Evolutionary conservation across 2,888 invertebrate species (phyloP).

Genomic region (Polyommatus iphigenia): DNA sequence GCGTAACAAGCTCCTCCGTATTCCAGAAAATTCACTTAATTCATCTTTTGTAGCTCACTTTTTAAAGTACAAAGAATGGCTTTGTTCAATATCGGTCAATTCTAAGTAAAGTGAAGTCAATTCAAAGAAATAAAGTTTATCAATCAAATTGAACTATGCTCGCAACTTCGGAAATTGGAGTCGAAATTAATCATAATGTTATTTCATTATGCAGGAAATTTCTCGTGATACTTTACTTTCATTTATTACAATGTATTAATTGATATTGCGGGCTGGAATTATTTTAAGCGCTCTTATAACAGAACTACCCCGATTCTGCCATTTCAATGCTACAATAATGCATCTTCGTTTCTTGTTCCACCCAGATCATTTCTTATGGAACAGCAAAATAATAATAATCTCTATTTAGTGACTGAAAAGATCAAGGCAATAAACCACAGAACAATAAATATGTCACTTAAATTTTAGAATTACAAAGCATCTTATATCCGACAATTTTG

Average conservation of each 20-base stretch:
- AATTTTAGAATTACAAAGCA: too few relatives aligned
- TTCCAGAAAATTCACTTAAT: conserved; percentile 17
- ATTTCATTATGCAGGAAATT: not conserved
- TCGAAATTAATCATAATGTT: conserved; percentile 14
- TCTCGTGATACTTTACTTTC: not conserved
- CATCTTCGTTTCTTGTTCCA: too few relatives aligned
- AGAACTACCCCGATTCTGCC: not conserved
- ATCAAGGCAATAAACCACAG: too few relatives aligned
- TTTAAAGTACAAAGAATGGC: conserved; percentile 16
- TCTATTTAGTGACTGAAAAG: too few relatives aligned
- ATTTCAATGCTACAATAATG: too few relatives aligned
- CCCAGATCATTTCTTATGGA: too few relatives aligned
- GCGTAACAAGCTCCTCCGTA: not conserved
- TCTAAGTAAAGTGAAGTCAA: conserved; percentile 15
- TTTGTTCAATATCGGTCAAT: conserved; percentile 19
- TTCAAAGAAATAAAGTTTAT: conserved; percentile 21
- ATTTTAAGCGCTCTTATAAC: not conserved
- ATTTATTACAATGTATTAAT: not conserved
- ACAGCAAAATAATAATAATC: too few relatives aligned
- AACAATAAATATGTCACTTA: too few relatives aligned
- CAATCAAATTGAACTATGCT: conserved; percentile 12
- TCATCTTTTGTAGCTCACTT: conserved; percentile 11
- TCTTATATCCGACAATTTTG: too few relatives aligned
- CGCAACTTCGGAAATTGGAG: conserved; percentile 17
- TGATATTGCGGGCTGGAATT: not conserved